phyloP scores from a whole-genome alignment of 2,888 invertebrate species.

The Muschampia plurimacula region DNA sequence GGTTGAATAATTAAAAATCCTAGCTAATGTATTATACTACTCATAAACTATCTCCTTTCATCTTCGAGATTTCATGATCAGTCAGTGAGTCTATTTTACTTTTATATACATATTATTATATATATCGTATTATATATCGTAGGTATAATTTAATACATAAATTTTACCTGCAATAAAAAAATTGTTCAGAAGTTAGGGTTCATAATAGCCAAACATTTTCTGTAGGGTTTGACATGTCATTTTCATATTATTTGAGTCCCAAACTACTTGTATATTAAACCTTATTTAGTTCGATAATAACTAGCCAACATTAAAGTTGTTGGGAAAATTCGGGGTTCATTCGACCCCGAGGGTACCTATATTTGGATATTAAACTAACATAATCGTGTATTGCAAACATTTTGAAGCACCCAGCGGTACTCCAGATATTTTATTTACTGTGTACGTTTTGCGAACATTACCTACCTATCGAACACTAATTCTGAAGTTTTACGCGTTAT shows the following conservation, averaged over 20 bases:
- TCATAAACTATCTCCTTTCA: too few relatives aligned
- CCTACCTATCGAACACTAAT: neutral
- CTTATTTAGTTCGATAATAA: too few relatives aligned
- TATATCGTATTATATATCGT: too few relatives aligned
- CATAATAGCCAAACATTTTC: neutral
- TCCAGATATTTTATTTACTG: neutral
- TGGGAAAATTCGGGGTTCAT: constrained; percentile 14
- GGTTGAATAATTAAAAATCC: too few relatives aligned
- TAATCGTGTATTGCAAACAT: constrained; percentile 32
- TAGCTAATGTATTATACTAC: too few relatives aligned
- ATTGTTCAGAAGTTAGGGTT: neutral
- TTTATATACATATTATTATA: too few relatives aligned
- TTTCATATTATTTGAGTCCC: neutral
- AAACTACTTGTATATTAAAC: too few relatives aligned
- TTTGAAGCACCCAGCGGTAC: constrained; percentile 22
- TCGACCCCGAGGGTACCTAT: constrained; percentile 24
- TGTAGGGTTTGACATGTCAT: neutral
- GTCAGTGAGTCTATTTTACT: too few relatives aligned
- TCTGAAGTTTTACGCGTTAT: neutral
- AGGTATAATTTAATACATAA: too few relatives aligned
- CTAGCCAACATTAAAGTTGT: constrained; percentile 10
- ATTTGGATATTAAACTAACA: constrained; percentile 30
- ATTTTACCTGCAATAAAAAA: too few relatives aligned
- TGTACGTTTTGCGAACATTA: neutral
- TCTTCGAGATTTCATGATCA: too few relatives aligned